Conservation (phyloP, 1,140 invertebrate species). For the Drosophila subpulchrella region DNA sequence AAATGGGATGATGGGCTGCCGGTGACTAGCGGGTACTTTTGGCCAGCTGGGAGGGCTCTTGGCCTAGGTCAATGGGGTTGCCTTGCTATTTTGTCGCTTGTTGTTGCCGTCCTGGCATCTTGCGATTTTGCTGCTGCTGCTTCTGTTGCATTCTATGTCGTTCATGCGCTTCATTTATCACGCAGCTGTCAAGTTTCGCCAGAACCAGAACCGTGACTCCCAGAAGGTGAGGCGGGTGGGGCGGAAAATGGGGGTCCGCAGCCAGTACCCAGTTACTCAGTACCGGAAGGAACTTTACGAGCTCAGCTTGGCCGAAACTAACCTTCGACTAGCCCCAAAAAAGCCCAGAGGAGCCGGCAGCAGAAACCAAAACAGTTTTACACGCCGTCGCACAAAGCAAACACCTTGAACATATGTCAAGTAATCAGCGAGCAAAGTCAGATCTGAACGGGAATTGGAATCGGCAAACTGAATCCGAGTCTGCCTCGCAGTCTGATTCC, state of each 20-base stretch:
- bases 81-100: conserved; percentile 28
- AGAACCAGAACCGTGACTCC: conserved; percentile 48
- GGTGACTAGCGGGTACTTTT: conserved; percentile 1
- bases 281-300: conserved; percentile 32
- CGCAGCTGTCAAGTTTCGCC: conserved; percentile 57
- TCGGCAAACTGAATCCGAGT: conserved; percentile 12
- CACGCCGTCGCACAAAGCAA: conserved; percentile 77
- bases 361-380: conserved; percentile 71
- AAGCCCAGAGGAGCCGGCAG: conserved; percentile 10
- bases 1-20: no score
- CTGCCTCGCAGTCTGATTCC: conserved; percentile 3
- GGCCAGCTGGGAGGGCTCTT: conserved; percentile 29
- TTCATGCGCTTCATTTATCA: conserved; percentile 81
- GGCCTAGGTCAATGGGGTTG: conserved; percentile 53
- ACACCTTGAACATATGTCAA: conserved; percentile 77
- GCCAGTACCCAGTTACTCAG: not conserved
- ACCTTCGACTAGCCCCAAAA: conserved; percentile 47
- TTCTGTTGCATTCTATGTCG: conserved; percentile 57
- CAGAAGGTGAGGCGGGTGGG: conserved; percentile 18
- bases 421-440: conserved; percentile 67
- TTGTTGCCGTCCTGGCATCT: conserved; percentile 6
- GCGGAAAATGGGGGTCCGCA: conserved; percentile 2
- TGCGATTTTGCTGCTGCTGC: conserved; percentile 23
- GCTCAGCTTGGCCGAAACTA: conserved; percentile 46
- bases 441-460: conserved; percentile 29